Evolutionary conservation across 1,140 invertebrate genomes (phyloP), one percentile per base, ranked within the genome.

Genomic region (Leptoteleia sp.): DNA sequence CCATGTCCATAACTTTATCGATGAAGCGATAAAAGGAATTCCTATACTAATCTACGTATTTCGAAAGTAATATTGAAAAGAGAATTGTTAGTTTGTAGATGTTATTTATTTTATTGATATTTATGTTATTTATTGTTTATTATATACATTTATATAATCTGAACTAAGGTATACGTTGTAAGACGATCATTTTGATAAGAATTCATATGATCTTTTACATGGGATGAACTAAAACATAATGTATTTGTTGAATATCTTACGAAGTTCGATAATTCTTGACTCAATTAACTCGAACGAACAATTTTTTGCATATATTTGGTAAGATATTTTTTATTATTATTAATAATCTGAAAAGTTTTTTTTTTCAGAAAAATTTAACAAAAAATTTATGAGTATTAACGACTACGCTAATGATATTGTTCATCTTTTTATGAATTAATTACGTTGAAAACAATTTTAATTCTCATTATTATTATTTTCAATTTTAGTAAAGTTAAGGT

Each of bases 211-310:
- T 35, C 25, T 67, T 67, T 67, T 50, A 54, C 35, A 52, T 22
- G 9, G 11, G 37, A 67, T 31, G 12, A 55, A 35, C 19, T 9
- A 29, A 47, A 55, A 43, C 7, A 15, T 15, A 12, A 27, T 25
- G 40, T 65, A 47, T 48, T 31, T 50, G 35, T 59, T 71, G 35
- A 59, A 43, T 40, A 25, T 52, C 67, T 50, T 71, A 71, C 45
- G 27, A 71, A 71, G 67, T 71, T 71, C 67, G 67, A 71, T 71
- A 71, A 48, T 12, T 55, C 40, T 67, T 12, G 31, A 55, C 40
- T 54, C 13, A 47, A 29, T 55, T 47, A 8, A 55, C 37, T 55
- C 27, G 37, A 65, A 65, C 27, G 37, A 65, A 65, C 38, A 33
- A 57, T 57, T 31, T 31, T 43, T 42, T 8, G 15, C 7, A 25